These are phyloP conservation scores for Triplophysa rosa DNA, from an alignment of 2,113 vertebrate species.

Conservation along the genomic window DNA sequence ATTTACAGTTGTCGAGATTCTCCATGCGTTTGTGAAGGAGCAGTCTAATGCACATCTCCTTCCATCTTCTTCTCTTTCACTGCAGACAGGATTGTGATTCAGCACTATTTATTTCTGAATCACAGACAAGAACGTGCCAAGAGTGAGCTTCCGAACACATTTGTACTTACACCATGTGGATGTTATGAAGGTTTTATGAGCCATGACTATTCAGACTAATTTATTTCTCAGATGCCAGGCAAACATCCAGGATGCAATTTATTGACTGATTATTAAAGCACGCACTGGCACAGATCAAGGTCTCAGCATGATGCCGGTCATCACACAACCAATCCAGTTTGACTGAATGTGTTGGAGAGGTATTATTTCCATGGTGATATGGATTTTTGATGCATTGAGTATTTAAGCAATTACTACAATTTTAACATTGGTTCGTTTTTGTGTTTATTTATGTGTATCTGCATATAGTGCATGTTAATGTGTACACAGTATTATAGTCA, in stretches of 20 bases:
- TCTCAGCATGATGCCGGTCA: slow-evolving; percentile 6
- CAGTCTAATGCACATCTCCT: slow-evolving; percentile 23
- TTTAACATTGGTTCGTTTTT: neutral
- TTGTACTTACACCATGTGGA: slow-evolving; percentile 40
- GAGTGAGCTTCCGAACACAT: slow-evolving; percentile 34
- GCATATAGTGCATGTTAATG: too few species aligned
- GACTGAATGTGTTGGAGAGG: neutral
- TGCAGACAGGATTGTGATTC: slow-evolving; percentile 31
- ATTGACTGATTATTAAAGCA: slow-evolving; percentile 38
- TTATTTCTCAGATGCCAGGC: slow-evolving; percentile 40
- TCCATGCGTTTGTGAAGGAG: slow-evolving; percentile 19
- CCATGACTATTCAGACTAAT: slow-evolving; percentile 21
- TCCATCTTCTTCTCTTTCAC: slow-evolving; percentile 37
- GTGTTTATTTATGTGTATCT: neutral
- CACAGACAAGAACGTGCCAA: slow-evolving; percentile 30
- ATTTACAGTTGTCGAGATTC: slow-evolving; percentile 32
- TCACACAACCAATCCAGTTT: neutral
- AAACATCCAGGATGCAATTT: slow-evolving; percentile 41
- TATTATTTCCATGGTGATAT: neutral
- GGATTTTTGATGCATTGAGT: neutral
- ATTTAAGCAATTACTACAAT: neutral
- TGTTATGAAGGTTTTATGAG: slow-evolving; percentile 35
- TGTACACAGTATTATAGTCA: too few species aligned
- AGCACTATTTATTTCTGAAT: slow-evolving; percentile 34
- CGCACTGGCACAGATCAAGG: slow-evolving; percentile 33